Evolutionary conservation across 1,140 invertebrate genomes (phyloP).

Genomic region (Calycopis cecrops): DNA sequence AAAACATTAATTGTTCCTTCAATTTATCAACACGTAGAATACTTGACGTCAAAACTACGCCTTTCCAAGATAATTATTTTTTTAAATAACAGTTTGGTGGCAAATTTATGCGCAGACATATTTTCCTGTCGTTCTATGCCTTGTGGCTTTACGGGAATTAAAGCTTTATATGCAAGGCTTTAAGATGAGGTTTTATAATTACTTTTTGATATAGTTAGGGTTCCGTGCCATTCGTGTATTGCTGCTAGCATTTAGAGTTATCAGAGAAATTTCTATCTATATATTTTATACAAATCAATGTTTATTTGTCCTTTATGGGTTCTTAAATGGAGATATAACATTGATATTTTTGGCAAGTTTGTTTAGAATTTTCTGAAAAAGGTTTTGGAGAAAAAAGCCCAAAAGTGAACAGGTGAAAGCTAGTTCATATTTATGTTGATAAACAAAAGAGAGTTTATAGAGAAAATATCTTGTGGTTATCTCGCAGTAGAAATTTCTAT

Average conservation of each 20-base stretch:
- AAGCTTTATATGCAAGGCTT: slow-evolving; percentile 39
- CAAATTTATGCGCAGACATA: slow-evolving; percentile 39
- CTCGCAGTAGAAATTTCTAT: no score
- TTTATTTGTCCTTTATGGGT: background rate
- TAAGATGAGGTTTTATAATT: slow-evolving; percentile 34
- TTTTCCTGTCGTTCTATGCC: slow-evolving; percentile 38
- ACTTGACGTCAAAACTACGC: slow-evolving; percentile 36
- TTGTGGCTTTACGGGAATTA: slow-evolving; percentile 29
- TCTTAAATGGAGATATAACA: no score
- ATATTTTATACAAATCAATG: no score
- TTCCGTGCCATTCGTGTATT: slow-evolving; percentile 18
- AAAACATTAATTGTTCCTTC: slow-evolving; percentile 52
- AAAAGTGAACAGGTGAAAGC: no score
- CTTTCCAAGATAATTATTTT: slow-evolving; percentile 51
- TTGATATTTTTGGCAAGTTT: background rate
- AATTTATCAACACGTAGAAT: slow-evolving; percentile 52
- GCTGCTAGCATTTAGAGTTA: no score
- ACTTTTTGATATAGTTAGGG: slow-evolving; percentile 36
- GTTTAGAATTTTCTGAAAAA: no score
- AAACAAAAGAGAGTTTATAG: no score
- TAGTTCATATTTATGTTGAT: no score
- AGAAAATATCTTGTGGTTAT: no score
- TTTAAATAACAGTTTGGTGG: slow-evolving; percentile 38
- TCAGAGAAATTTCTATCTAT: no score
- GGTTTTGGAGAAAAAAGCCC: no score